These are phyloP conservation scores for Leptopterna dolabrata DNA, from an alignment of 2,888 invertebrate species.

Conservation along the genomic window DNA sequence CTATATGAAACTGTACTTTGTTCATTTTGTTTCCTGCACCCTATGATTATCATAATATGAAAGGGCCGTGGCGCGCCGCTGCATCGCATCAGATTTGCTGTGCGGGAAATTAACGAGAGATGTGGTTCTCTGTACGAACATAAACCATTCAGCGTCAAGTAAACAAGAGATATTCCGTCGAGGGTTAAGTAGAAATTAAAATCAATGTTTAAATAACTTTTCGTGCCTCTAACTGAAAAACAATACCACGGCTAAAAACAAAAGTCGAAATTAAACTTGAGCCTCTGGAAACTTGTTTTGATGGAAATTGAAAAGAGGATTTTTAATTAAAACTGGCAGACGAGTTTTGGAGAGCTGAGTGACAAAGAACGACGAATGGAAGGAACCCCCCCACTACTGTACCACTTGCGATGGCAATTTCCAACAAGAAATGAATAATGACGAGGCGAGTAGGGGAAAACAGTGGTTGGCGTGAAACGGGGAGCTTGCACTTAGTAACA, in stretches of 20 bases:
- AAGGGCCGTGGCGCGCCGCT: too few species aligned
- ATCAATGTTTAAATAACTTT: neutral
- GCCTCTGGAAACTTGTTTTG: neutral
- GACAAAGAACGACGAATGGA: neutral
- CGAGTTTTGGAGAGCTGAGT: neutral
- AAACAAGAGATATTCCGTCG: neutral
- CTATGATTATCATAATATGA: too few species aligned
- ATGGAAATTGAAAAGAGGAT: neutral
- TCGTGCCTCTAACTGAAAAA: neutral
- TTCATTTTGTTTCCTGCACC: too few species aligned
- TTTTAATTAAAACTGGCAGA: neutral
- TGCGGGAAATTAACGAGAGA: neutral
- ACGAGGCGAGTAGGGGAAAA: neutral
- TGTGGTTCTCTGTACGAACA: neutral
- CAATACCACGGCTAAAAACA: neutral
- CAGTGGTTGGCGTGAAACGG: neutral
- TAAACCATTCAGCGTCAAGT: neutral
- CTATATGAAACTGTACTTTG: too few species aligned
- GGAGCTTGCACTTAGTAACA: neutral
- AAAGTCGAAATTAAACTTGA: constrained; percentile 1
- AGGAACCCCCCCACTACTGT: neutral
- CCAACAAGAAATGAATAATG: constrained; percentile 7
- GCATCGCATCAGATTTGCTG: neutral
- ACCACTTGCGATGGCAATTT: neutral
- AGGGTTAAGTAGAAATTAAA: neutral